Evolutionary conservation across 2,888 invertebrate species (phyloP).

Genomic region (Geotrupes spiniger): DNA sequence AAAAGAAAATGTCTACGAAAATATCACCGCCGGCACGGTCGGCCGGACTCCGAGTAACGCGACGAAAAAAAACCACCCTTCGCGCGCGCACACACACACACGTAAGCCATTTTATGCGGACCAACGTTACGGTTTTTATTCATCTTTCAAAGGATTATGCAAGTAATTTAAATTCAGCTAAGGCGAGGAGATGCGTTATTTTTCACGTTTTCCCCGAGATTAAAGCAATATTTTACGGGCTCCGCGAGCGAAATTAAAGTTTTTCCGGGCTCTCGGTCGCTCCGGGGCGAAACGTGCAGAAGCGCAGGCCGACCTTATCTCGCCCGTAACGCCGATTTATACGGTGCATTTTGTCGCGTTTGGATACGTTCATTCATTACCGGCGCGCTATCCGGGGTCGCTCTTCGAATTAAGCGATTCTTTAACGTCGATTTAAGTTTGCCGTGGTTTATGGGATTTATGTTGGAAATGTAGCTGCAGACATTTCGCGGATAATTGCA

Average conservation of each 20-base stretch:
- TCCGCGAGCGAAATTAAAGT: slow-evolving; percentile 47
- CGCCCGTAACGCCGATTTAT: slow-evolving; percentile 44
- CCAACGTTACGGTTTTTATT: slow-evolving; percentile 37
- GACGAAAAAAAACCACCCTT: slow-evolving; percentile 2
- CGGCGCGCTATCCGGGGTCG: too few species aligned
- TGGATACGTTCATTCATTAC: slow-evolving; percentile 22
- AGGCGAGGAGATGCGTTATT: slow-evolving; percentile 49
- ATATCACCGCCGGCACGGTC: slow-evolving; percentile 15
- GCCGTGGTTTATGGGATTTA: too few species aligned
- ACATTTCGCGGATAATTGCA: too few species aligned
- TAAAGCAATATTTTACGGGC: slow-evolving; percentile 51
- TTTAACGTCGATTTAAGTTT: slow-evolving; percentile 3
- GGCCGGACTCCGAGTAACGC: neutral
- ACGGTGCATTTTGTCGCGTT: slow-evolving; percentile 30
- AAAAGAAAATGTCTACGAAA: slow-evolving; percentile 18
- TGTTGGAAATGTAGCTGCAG: too few species aligned
- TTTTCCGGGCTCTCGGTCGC: slow-evolving; percentile 42
- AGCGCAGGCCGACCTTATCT: slow-evolving; percentile 45
- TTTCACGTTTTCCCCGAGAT: slow-evolving; percentile 49
- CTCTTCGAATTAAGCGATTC: too few species aligned
- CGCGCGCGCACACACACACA: slow-evolving; percentile 2
- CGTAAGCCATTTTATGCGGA: slow-evolving; percentile 32
- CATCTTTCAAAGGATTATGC: slow-evolving; percentile 45
- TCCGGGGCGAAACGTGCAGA: slow-evolving; percentile 42
- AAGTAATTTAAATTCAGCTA: slow-evolving; percentile 52